Evolutionary conservation across 2,888 invertebrate species (phyloP).

Genomic region (Halictus quadricinctus): DNA sequence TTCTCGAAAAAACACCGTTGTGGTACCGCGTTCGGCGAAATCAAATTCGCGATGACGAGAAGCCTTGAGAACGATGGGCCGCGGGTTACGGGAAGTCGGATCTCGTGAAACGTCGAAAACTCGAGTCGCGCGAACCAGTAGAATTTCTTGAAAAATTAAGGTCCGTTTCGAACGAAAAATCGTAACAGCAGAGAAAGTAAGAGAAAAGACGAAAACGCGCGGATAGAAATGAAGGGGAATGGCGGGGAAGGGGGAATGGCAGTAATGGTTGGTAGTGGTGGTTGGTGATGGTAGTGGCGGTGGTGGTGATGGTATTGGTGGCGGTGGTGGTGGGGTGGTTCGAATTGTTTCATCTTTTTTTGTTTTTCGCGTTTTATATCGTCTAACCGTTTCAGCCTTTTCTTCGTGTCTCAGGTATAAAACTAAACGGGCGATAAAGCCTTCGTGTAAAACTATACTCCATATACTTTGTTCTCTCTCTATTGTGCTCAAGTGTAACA

Average conservation of each 20-base stretch:
- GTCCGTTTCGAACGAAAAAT: neutral
- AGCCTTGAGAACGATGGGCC: conserved; percentile 34
- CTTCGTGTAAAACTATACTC: conserved; percentile 70
- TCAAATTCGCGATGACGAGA: neutral
- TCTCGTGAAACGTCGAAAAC: neutral
- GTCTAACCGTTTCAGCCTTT: conserved; percentile 68
- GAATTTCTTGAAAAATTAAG: neutral
- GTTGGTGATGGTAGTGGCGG: neutral
- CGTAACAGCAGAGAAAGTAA: conserved; percentile 26
- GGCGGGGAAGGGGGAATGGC: neutral
- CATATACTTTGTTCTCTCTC: conserved; percentile 66
- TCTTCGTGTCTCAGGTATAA: conserved; percentile 70
- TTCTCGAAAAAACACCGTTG: conserved; percentile 11
- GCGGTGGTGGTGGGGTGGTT: conserved; percentile 24
- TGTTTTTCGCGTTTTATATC: conserved; percentile 42
- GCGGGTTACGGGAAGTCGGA: neutral
- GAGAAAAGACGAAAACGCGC: conserved; percentile 50
- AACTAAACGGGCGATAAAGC: conserved; percentile 66
- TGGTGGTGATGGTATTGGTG: neutral
- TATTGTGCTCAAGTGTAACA: conserved; percentile 68
- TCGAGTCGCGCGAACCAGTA: neutral
- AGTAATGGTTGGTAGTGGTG: neutral
- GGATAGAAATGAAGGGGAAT: conserved; percentile 23
- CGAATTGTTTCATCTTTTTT: conserved; percentile 41
- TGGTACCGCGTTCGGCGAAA: conserved; percentile 49